Evolutionary conservation across 1,140 invertebrate genomes (phyloP), one percentile per base, ranked within the genome.

Genomic region (Ceratitis capitata): DNA sequence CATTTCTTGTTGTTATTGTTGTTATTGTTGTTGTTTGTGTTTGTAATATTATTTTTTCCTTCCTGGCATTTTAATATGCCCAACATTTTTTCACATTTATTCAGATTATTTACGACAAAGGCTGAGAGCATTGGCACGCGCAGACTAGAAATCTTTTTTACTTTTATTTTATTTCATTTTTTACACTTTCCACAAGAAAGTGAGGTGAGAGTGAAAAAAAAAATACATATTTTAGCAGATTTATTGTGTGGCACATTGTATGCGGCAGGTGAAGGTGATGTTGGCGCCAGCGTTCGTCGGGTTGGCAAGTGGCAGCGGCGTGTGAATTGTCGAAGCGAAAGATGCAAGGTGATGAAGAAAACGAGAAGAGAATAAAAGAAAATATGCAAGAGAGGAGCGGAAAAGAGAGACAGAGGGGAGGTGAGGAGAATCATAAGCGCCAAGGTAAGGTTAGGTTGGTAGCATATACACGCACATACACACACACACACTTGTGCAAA

Each of bases 1-100:
- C 1, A 12, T 69, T 39, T 69, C 29, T 3, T 19, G 1, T 64
- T 16, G 29, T 35, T 64, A 16, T 69, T 69, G 61, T 3, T 19
- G 1, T 64, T 16, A 16, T 35, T 64, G 29, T 69, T 69, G 61
- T 39, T 69, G 32, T 29, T 35, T 69, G 61, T n/a, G 26, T 69
- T 69, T 69, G 12, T n/a, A n/a, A n/a, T n/a, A 35, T 69, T 12
- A 69, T 69, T 69, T 29, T 69, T 69, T 69, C 61, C 61, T 69
- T 69, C 61, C 61, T 69, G 61, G 16, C 14, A 69, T 69, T 69
- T 69, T 69, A 35, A 39, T 39, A 19, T 32, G 29, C 14, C 61
- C 7, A 19, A 69, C 61, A 69, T 69, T 69, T 69, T n/a, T 69
- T 69, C 16, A 69, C 61, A 32, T 69, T 69, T 69, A 69, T 69